phyloP scores from a whole-genome alignment of 2,888 invertebrate species.

The Oscheius myriophilus region DNA sequence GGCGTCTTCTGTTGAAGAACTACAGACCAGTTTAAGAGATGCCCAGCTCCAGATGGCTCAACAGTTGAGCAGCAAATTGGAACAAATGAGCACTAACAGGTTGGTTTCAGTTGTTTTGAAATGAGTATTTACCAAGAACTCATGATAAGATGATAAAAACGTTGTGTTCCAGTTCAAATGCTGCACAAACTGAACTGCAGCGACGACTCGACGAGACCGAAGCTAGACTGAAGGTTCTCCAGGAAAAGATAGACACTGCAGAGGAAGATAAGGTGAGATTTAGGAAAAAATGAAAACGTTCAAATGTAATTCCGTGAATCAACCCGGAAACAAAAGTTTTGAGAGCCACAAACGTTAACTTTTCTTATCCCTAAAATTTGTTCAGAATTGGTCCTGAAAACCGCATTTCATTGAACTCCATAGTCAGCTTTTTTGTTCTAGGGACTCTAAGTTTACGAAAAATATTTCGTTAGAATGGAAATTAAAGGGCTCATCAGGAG shows the following conservation, averaged over 20 bases:
- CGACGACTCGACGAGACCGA: conserved; percentile 12
- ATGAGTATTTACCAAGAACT: too few relatives aligned
- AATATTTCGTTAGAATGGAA: too few relatives aligned
- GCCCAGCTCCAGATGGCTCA: conserved; percentile 25
- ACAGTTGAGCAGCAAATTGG: conserved; percentile 23
- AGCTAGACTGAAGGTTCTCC: background rate
- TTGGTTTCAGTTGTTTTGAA: background rate
- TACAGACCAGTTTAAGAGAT: conserved; percentile 13
- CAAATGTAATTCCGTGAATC: too few relatives aligned
- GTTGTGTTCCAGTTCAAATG: conserved; percentile 10
- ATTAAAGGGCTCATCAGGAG: too few relatives aligned
- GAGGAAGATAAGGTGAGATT: conserved; percentile 12
- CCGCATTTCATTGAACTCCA: too few relatives aligned
- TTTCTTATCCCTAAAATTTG: too few relatives aligned
- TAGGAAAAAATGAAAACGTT: too few relatives aligned
- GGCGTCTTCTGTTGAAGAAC: conserved; percentile 16
- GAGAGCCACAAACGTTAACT: too few relatives aligned
- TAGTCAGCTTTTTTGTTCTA: too few relatives aligned
- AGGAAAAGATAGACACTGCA: conserved; percentile 1
- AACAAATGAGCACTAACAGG: conserved; percentile 17
- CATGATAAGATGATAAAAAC: background rate
- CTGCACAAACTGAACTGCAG: conserved; percentile 20
- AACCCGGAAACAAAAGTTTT: too few relatives aligned
- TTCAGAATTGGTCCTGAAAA: too few relatives aligned
- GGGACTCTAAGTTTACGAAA: too few relatives aligned